phyloP scores from a whole-genome alignment of 2,113 vertebrate species.

The Ceyx margarethae region DNA sequence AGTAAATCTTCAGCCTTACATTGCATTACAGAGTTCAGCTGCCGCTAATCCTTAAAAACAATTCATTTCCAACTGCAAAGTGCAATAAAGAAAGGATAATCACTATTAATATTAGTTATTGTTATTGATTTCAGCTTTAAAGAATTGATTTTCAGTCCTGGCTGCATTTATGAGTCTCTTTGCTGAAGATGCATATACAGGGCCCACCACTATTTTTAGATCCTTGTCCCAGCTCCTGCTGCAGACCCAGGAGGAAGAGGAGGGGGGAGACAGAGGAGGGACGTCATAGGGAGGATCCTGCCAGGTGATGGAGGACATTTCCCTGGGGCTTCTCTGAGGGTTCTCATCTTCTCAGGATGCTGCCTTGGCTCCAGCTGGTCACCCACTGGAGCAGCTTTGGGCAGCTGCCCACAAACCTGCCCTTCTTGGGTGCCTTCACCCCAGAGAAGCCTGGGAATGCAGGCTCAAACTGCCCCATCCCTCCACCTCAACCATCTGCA shows the following conservation, averaged over 20 bases:
- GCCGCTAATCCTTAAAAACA: constrained; percentile 41
- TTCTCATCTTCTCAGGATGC: neutral
- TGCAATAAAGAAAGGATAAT: constrained; percentile 66
- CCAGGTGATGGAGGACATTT: neutral
- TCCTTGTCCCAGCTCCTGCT: neutral
- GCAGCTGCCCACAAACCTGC: neutral
- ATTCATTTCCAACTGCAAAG: constrained; percentile 57
- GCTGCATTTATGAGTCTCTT: constrained; percentile 71
- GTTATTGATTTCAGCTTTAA: constrained; percentile 80
- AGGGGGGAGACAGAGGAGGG: neutral
- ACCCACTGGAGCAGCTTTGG: neutral
- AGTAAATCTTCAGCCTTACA: constrained; percentile 60
- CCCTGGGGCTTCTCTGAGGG: neutral
- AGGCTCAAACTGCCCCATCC: neutral
- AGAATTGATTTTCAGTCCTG: constrained; percentile 75
- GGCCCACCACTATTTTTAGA: constrained; percentile 3
- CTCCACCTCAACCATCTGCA: neutral
- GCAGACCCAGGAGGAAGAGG: neutral
- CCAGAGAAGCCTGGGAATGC: neutral
- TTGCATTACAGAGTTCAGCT: constrained; percentile 36
- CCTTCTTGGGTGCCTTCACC: neutral
- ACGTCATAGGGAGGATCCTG: neutral
- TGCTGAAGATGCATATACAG: constrained; percentile 61
- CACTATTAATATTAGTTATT: constrained; percentile 79
- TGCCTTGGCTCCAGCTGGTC: neutral